phyloP scores from a whole-genome alignment of 2,797 vertebrate species.

The Malurus leucopterus region DNA sequence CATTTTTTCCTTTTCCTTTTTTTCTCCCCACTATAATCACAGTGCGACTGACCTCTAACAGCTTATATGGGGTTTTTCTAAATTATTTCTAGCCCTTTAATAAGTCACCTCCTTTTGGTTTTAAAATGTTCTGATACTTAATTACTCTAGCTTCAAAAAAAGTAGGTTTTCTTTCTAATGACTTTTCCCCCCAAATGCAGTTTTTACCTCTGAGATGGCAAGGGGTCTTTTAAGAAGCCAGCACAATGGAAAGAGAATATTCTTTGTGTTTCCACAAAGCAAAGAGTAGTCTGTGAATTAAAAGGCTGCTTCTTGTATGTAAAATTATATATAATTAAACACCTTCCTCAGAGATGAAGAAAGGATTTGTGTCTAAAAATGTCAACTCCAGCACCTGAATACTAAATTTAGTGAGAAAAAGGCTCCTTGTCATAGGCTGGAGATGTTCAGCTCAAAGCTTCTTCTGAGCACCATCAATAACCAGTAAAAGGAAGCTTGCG shows the following conservation, averaged over 20 bases:
- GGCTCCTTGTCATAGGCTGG: background rate
- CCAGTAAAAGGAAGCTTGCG: background rate
- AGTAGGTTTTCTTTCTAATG: background rate
- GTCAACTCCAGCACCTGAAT: background rate
- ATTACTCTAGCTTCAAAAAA: background rate
- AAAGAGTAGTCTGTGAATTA: background rate
- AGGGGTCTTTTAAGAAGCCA: background rate
- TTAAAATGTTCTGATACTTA: background rate
- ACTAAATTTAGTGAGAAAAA: background rate
- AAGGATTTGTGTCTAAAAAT: background rate
- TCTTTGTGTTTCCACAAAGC: conserved; percentile 20
- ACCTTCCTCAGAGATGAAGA: background rate
- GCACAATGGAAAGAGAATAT: background rate
- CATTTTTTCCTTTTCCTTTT: background rate
- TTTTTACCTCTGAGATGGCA: background rate
- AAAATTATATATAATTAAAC: background rate
- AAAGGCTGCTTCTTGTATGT: background rate
- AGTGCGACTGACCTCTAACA: background rate
- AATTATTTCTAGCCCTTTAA: background rate
- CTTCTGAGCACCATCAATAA: background rate
- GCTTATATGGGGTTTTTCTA: background rate
- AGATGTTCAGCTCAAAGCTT: background rate
- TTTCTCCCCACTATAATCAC: background rate
- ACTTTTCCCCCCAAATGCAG: background rate
- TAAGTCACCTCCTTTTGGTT: background rate